Base-by-base conservation (phyloP, 2,113 vertebrate species). In the Osmerus mordax region DNA sequence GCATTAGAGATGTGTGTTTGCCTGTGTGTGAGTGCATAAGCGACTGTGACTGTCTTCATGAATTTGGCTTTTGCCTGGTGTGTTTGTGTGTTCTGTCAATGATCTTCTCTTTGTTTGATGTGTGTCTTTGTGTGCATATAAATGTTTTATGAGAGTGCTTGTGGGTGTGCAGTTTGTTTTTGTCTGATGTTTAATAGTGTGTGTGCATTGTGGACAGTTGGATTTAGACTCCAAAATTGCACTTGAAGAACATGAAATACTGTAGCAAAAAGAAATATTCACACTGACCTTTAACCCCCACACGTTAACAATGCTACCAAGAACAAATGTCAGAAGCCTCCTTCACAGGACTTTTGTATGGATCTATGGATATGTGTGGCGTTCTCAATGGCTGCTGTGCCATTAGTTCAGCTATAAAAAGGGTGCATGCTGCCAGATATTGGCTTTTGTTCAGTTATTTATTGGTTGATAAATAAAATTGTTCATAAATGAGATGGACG, bases 31-130 rank as follows among this genome's bases (percentile, higher is more conserved):
- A 29, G 62, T 61, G 60, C 54, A 67, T 52, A 16, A 67, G 47
- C 19, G 7, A 58, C 7, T 73, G 64, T 68, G 36, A 56, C 32
- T 63, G 66, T 69, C 56, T 62, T 64, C 62, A 51, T 69, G 72
- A 60, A 65, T 65, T 55, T 14, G 14, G 59, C 14, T 62, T 23
- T 62, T 51, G 69, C 61, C 70, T 32, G 53, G 53, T 54, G 62
- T 54, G 28, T 47, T 15, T 51, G 60, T 23, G 60, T 62, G 18
- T 21, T 62, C 60, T 59, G 32, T 62, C 18, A 60, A 6, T 69
- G 66, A 15, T 51, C 21, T 11, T 54, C 41, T 56, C 28, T 36
- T 32, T 55, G 19, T 70, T n/a, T 23, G 29, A 23, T 60, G 67
- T 72, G 66, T 29, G 47, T 52, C 36, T 70, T 58, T 62, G 51